phyloP scores from a whole-genome alignment of 2,113 vertebrate species.

The Psittacus erithacus region DNA sequence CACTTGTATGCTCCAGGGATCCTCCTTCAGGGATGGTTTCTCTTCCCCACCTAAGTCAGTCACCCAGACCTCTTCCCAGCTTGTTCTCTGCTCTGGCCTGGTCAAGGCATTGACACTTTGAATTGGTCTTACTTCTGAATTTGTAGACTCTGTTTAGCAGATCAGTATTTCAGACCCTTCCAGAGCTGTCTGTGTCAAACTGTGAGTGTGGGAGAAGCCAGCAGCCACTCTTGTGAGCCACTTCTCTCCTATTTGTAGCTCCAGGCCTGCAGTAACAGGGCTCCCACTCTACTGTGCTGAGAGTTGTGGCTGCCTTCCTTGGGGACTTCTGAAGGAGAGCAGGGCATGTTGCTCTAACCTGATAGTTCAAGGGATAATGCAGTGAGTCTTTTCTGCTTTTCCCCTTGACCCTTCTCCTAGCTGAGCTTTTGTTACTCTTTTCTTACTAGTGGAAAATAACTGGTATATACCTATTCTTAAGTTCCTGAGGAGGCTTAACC shows the following conservation, averaged over 20 bases:
- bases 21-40: background rate
- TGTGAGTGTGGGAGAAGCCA: background rate
- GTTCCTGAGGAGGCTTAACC: background rate
- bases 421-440: background rate
- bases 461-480: background rate
- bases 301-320: background rate
- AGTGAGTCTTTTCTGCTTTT: background rate
- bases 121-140: background rate
- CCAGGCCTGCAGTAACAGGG: rapidly evolving
- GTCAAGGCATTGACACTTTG: background rate
- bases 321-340: background rate
- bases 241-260: background rate
- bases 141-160: background rate
- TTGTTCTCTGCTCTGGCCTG: background rate
- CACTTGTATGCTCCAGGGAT: background rate
- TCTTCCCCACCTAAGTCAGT: background rate
- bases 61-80: background rate
- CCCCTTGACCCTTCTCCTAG: background rate
- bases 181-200: background rate
- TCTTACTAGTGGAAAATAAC: background rate
- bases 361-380: background rate
- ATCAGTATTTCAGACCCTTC: background rate
- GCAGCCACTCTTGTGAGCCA: background rate
- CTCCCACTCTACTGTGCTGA: background rate
- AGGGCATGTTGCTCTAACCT: background rate